Conservation (phyloP, 2,888 invertebrate genomes). For the Mimumesa dahlbomi region DNA sequence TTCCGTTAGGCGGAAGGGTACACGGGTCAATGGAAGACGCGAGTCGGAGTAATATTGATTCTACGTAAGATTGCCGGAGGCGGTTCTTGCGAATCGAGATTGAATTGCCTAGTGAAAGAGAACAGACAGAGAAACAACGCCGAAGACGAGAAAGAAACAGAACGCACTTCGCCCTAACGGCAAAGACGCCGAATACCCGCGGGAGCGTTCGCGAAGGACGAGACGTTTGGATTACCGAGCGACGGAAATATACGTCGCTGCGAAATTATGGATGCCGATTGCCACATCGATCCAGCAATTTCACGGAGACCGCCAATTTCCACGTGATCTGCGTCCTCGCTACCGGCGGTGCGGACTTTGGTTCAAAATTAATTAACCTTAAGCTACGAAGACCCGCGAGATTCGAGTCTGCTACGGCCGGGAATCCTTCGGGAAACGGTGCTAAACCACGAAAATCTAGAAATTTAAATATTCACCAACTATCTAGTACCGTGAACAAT, state of each 20-base stretch:
- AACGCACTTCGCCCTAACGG: background rate
- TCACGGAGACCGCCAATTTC: constrained; percentile 66
- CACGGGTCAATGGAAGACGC: constrained; percentile 24
- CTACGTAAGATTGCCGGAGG: constrained; percentile 51
- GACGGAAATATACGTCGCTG: constrained; percentile 29
- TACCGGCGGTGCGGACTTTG: constrained; percentile 8
- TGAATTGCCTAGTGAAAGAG: constrained; percentile 39
- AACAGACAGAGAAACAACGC: constrained; percentile 4
- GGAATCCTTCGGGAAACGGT: constrained; percentile 48
- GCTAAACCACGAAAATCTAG: too few relatives aligned
- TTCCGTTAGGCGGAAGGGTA: constrained; percentile 6
- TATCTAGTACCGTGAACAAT: too few relatives aligned
- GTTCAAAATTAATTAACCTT: constrained; percentile 68
- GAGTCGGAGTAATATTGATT: constrained; percentile 56
- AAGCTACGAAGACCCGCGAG: constrained; percentile 59
- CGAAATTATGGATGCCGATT: constrained; percentile 66
- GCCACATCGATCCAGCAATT: constrained; percentile 67
- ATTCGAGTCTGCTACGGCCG: constrained; percentile 37
- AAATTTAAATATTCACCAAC: too few relatives aligned
- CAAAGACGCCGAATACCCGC: constrained; percentile 34
- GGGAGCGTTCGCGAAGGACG: constrained; percentile 37
- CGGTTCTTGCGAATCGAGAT: constrained; percentile 56
- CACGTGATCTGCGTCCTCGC: constrained; percentile 48
- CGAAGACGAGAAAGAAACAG: background rate
- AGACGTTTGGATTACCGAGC: constrained; percentile 12